Conservation (phyloP, 2,113 vertebrate genomes). For the Nesospiza acunhae region DNA sequence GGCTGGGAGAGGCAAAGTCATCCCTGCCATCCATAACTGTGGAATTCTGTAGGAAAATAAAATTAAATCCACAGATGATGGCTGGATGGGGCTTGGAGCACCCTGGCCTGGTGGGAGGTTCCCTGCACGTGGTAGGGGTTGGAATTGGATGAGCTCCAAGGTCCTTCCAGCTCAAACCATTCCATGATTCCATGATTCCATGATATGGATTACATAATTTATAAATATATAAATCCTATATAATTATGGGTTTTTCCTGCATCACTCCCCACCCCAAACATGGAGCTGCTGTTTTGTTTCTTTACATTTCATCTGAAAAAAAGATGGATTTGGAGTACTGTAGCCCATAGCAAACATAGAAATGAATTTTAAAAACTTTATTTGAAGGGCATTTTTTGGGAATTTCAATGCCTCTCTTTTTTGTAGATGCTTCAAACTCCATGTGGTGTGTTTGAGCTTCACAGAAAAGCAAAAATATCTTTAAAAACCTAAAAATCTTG, state of each 20-base stretch:
- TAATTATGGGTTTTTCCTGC: not conserved
- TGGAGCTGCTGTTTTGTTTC: not conserved
- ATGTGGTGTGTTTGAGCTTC: rapidly evolving
- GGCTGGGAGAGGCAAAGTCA: not conserved
- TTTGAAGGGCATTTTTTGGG: not conserved
- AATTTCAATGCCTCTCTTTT: not conserved
- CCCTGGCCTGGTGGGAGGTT: not conserved
- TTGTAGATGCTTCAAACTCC: not conserved
- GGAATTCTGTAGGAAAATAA: not conserved
- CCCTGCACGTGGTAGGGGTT: not conserved
- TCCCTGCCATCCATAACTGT: not conserved
- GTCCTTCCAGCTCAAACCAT: not conserved
- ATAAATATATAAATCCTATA: not conserved
- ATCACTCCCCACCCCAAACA: not conserved
- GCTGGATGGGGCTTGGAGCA: not conserved
- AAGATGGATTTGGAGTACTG: not conserved
- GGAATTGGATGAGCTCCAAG: not conserved
- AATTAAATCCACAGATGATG: not conserved
- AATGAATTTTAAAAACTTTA: not conserved
- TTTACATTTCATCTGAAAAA: not conserved
- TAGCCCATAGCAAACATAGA: rapidly evolving
- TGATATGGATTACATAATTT: not conserved
- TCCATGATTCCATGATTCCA: not conserved
- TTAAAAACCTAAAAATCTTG: not conserved
- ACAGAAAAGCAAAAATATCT: not conserved